Evolutionary conservation across 2,113 vertebrate genomes (phyloP).

Genomic region (Catharus minimus): DNA sequence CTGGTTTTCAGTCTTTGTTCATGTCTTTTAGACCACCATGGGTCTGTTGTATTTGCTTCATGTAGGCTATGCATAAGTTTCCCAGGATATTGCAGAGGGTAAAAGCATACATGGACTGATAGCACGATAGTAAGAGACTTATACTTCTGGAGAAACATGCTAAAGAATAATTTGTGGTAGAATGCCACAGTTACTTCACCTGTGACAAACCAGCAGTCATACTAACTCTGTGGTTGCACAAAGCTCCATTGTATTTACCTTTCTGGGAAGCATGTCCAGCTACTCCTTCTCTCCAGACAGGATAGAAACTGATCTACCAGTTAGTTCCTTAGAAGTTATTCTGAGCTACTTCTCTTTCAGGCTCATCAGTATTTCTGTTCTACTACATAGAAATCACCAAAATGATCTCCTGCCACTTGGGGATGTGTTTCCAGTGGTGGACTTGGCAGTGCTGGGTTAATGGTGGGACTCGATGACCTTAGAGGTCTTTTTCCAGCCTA

Average conservation of each 20-base stretch:
- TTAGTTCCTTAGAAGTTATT: background rate
- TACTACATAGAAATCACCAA: background rate
- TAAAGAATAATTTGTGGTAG: background rate
- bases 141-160: background rate
- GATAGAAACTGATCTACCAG: background rate
- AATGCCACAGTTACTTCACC: fast-evolving
- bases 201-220: background rate
- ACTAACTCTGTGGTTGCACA: background rate
- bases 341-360: background rate
- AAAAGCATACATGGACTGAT: background rate
- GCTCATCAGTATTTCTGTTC: background rate
- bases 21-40: background rate
- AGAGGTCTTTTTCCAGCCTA: background rate
- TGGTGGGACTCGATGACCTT: background rate
- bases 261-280: background rate
- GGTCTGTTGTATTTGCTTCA: background rate
- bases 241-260: background rate
- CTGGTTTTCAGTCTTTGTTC: background rate
- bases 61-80: background rate
- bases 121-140: background rate
- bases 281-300: background rate
- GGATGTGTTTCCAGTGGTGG: background rate
- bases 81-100: fast-evolving
- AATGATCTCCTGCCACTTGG: background rate
- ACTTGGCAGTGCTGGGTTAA: background rate